phyloP scores from a whole-genome alignment of 2,797 vertebrate species.

The Sebastes steindachneri region DNA sequence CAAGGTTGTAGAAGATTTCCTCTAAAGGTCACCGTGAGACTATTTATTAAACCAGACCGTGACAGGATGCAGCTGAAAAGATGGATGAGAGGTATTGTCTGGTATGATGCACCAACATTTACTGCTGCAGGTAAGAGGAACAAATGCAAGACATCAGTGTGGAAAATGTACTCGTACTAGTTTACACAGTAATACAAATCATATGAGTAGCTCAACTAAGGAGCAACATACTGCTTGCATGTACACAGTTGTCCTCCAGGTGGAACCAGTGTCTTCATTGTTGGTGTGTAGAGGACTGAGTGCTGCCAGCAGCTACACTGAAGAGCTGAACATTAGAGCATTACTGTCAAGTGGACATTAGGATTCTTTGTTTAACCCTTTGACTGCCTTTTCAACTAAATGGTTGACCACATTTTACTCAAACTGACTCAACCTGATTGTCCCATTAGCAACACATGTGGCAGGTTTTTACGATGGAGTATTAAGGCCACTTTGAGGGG shows the following conservation, averaged over 20 bases:
- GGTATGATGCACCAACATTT: neutral
- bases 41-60: neutral
- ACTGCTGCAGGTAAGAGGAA: neutral
- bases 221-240: neutral
- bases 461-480: too few relatives aligned
- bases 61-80: neutral
- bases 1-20: neutral
- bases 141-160: neutral
- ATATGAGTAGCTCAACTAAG: neutral
- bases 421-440: neutral
- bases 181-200: neutral
- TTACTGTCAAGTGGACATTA: neutral
- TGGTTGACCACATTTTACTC: neutral
- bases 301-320: neutral
- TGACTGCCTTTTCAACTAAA: neutral
- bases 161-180: too few relatives aligned
- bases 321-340: neutral
- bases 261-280: conserved; percentile 22
- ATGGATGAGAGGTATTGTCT: neutral
- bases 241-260: conserved; percentile 21
- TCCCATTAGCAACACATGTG: neutral
- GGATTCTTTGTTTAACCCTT: neutral
- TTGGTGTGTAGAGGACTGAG: neutral
- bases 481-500: too few relatives aligned
- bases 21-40: neutral